Conservation (phyloP, 2,797 vertebrate genomes). For the Megaceryle alcyon region DNA sequence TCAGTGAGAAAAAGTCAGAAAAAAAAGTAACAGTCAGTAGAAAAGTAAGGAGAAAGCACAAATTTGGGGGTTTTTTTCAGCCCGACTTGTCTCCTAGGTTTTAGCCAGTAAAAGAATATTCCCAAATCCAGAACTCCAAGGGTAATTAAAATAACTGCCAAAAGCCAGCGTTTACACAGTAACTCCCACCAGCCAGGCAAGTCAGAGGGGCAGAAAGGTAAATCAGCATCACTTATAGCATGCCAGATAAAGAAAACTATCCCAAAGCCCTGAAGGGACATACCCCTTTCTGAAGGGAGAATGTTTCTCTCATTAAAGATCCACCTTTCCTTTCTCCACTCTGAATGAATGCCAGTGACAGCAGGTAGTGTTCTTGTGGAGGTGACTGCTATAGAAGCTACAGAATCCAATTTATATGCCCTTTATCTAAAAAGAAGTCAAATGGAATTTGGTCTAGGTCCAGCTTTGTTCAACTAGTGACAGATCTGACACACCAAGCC, state of each 20-base stretch:
- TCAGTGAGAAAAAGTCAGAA: background rate
- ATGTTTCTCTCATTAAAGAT: background rate
- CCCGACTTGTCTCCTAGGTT: background rate
- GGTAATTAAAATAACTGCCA: background rate
- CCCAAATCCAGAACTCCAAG: background rate
- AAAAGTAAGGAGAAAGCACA: background rate
- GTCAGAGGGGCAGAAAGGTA: background rate
- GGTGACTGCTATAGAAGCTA: background rate
- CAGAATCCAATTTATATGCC: background rate
- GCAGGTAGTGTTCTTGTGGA: background rate
- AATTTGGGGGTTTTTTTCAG: background rate
- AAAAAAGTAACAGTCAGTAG: background rate
- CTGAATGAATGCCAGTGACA: background rate
- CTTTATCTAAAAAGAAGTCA: background rate
- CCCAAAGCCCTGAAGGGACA: background rate
- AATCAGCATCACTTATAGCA: background rate
- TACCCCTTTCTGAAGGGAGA: no score
- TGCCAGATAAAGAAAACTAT: background rate
- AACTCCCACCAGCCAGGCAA: background rate
- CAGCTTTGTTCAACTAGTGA: background rate
- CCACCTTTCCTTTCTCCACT: background rate
- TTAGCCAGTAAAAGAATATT: background rate
- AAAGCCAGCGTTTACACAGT: background rate
- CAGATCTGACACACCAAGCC: background rate
- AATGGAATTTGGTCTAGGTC: background rate